Evolutionary conservation across 2,113 vertebrate genomes (phyloP), one percentile per base, ranked within the genome.

Genomic region (Oryzias woworae): DNA sequence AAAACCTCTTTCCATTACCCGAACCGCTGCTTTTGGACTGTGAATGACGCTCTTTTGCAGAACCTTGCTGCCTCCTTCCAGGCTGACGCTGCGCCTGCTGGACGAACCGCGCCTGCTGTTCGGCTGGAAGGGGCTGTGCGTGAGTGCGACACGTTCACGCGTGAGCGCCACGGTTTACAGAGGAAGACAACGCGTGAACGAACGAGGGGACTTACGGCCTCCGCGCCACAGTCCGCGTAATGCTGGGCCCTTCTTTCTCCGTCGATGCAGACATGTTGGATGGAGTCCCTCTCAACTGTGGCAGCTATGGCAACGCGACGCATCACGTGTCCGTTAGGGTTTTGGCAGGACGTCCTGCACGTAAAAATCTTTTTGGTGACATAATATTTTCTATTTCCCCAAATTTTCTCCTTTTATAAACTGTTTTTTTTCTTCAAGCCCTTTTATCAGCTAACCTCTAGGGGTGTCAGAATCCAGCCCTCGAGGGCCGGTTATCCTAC

Each of bases 31-130:
- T 72, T 69, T 64, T 4, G 69, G 50, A 5, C 53, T 62, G 0
- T 48, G 75, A 14, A 0, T 16, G 54, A 5, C 0, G 66, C 62
- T 77, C 44, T 77, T 82, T 17, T 73, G 76, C 68, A 80, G 68
- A 0, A 80, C 24, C 45, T 41, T 80, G 58, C 71, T 75, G 1
- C 71, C 77, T 0, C 47, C 10, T 12, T 12, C 52, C 20, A 78
- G 55, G 3, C 73, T 77, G 42, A 77, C 48, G 2, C 75, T 47
- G 3, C 13, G 64, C 0, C 71, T 62, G 62, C 71, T 74, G 3
- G 54, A 5, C 13, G 45, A 71, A 0, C 24, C 51, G 1, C 63
- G 1, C 4, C 46, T 15, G 24, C 72, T 71, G 64, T 22, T 53
- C 0, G 62, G 43, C n/a, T 42, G 65, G 62, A 53, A 51, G 0